These are phyloP conservation scores for Siniperca knerii DNA, from an alignment of 2,113 vertebrate species.

Conservation along the genomic window DNA sequence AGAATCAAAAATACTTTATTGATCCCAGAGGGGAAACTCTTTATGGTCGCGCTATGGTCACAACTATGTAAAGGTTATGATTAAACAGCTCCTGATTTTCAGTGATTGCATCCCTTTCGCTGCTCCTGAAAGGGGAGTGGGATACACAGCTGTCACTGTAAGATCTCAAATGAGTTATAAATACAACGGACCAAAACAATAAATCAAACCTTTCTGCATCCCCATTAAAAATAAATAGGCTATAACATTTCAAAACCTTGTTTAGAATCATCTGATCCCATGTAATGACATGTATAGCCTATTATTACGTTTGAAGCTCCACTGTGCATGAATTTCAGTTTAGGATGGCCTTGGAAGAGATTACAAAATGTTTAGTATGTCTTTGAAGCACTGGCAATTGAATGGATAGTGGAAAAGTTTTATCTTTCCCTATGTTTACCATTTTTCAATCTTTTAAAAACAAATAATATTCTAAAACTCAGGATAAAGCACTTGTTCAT, in stretches of 20 bases:
- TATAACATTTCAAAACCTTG: not conserved
- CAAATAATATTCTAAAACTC: not conserved
- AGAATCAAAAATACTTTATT: too few species aligned
- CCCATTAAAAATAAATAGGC: not conserved
- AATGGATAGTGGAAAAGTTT: not conserved
- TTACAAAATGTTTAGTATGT: not conserved
- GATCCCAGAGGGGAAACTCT: too few species aligned
- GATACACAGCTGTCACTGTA: not conserved
- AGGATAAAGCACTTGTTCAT: not conserved
- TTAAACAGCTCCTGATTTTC: not conserved
- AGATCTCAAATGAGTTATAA: not conserved
- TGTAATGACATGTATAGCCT: not conserved
- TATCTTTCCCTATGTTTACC: not conserved
- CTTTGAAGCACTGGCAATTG: not conserved
- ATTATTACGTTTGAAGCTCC: not conserved
- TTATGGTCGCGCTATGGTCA: too few species aligned
- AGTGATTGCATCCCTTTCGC: not conserved
- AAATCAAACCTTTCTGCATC: not conserved
- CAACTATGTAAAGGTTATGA: not conserved
- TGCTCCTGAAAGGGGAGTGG: not conserved
- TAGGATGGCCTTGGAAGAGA: not conserved
- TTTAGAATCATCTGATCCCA: not conserved
- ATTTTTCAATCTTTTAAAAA: not conserved
- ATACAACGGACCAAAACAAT: not conserved
- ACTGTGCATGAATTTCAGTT: not conserved